Conservation (phyloP, 2,113 vertebrate species). For the Cygnus buccinator region DNA sequence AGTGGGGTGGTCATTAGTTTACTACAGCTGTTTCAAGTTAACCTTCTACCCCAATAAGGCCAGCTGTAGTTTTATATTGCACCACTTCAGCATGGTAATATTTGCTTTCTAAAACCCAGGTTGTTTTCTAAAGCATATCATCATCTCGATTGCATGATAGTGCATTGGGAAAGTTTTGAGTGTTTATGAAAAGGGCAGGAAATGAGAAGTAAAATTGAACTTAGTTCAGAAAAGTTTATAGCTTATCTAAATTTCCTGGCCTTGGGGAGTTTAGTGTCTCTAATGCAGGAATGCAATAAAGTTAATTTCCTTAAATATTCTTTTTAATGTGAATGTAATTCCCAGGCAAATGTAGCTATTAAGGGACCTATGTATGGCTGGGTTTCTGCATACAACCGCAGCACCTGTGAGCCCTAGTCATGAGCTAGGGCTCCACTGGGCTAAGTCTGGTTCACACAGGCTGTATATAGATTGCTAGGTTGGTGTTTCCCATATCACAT, state of each 20-base stretch:
- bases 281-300: neutral
- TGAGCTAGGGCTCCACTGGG: neutral
- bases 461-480: neutral
- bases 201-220: constrained; percentile 8
- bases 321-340: neutral
- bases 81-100: neutral
- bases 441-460: neutral
- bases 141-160: neutral
- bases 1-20: neutral
- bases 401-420: neutral
- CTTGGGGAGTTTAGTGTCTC: neutral
- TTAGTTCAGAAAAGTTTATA: constrained; percentile 9
- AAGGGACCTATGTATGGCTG: neutral
- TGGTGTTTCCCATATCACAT: neutral
- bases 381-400: neutral
- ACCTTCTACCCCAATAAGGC: neutral
- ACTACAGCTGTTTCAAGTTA: neutral
- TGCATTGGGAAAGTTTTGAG: neutral
- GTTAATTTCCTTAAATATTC: neutral
- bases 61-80: neutral
- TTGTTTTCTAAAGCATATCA: neutral
- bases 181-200: constrained; percentile 40
- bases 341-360: neutral
- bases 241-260: constrained; percentile 34
- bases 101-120: neutral